phyloP scores from a whole-genome alignment of 2,113 vertebrate species.

The Tursiops truncatus region DNA sequence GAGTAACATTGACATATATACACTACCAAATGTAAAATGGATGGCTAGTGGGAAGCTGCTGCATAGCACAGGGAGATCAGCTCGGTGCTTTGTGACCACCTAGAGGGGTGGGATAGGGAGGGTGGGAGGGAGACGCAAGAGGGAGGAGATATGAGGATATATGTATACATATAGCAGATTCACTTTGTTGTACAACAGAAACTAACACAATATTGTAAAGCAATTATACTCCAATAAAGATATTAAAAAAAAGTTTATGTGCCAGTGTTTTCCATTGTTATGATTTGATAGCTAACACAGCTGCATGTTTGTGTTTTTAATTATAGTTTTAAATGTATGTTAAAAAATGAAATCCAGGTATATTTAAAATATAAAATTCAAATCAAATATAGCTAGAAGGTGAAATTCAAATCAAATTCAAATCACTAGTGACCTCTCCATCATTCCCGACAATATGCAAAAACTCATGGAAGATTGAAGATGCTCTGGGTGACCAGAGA shows the following conservation, averaged over 20 bases:
- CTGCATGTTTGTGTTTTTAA: not conserved
- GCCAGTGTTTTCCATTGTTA: not conserved
- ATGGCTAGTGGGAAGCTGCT: rapidly evolving
- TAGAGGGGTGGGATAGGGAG: too few relatives aligned
- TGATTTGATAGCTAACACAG: not conserved
- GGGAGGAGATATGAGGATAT: too few relatives aligned
- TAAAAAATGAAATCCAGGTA: not conserved
- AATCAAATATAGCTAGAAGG: not conserved
- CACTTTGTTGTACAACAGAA: too few relatives aligned
- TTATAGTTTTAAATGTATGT: not conserved
- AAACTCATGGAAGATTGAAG: not conserved
- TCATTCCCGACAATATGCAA: not conserved
- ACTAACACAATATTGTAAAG: too few relatives aligned
- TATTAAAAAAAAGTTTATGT: not conserved
- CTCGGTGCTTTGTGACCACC: rapidly evolving
- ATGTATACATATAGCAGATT: too few relatives aligned
- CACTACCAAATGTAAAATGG: too few relatives aligned
- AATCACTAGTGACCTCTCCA: not conserved
- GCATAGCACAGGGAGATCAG: too few relatives aligned
- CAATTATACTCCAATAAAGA: too few relatives aligned
- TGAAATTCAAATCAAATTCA: slow-evolving; percentile 10
- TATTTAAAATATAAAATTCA: not conserved
- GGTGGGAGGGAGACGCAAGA: too few relatives aligned
- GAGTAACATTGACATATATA: rapidly evolving
- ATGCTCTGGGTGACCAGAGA: not conserved